Base-by-base conservation (phyloP, 2,888 invertebrate genomes). In the Meliscaeva auricollis region DNA sequence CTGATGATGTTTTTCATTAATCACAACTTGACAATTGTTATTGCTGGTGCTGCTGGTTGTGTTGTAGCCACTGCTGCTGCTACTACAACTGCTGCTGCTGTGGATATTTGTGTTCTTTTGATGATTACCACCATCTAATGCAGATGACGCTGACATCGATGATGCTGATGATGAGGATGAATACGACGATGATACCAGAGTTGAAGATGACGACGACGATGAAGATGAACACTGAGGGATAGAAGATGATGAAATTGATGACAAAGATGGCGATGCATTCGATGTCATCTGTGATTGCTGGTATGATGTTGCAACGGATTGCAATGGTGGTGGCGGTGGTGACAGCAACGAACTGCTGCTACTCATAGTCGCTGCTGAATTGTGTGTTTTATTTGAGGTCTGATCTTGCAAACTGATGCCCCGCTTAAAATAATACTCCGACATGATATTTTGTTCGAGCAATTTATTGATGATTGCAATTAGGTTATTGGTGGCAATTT, bases 391-490 rank as follows among this genome's bases (percentile, higher is more conserved):
- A 5, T 38, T 20, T 17, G 75, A 17, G 9, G 58, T 58, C 17
- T 87, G 87, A 20, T 87, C 85, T 6, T 87, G 88, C 13, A 88
- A 56, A 20, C 76, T 87, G 9, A 88, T 74, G 44, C 88, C 88
- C 62, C 89, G 87, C 54, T 89, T 89, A 41, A 88, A 88, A 80
- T 89, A 89, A 74, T 89, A 89, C 54, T 89, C 89, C 0, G 89
- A 89, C 87, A 89, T 88, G 15, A 89, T 88, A 76, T 89, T 89
- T 68, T 89, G 89, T 46, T 89, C 89, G 35, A 89, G 56, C 44
- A 89, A 76, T 72, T 88, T 88, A 77, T 89, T 89, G 13, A 89
- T 89, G 11, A 89, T 88, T 8, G 89, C 87, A 58, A 88, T 89
- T 17, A 88, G 74, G 79, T 89, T 89, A 74, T 88, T 89, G 41